These are phyloP conservation scores for Ericerus pela DNA, from an alignment of 1,140 invertebrate species.

Conservation along the genomic window DNA sequence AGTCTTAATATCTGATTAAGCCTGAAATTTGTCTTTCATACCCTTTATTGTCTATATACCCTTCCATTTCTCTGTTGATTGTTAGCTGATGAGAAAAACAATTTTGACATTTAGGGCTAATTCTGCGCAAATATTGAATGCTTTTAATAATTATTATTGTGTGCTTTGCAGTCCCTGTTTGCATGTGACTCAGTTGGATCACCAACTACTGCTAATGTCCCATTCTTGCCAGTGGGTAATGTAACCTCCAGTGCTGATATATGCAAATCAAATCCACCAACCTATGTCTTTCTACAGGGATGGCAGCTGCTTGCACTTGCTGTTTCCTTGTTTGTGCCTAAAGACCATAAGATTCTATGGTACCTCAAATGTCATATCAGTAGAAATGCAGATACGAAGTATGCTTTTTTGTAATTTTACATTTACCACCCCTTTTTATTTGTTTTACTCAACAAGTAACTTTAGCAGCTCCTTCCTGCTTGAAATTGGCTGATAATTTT, in stretches of 20 bases:
- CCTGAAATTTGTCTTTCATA: too few species aligned
- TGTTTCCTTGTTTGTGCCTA: slow-evolving; percentile 80
- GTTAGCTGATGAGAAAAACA: too few species aligned
- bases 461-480: too few species aligned
- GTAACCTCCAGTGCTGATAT: slow-evolving; percentile 40
- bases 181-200: slow-evolving; percentile 58
- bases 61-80: too few species aligned
- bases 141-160: slow-evolving; percentile 90
- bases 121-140: too few species aligned
- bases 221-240: slow-evolving; percentile 29
- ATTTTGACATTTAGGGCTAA: too few species aligned
- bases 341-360: slow-evolving; percentile 66
- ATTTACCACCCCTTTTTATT: too few species aligned
- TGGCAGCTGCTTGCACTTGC: slow-evolving; percentile 87
- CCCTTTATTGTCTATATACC: too few species aligned
- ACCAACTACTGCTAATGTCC: slow-evolving; percentile 17
- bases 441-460: too few species aligned
- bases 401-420: too few species aligned
- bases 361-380: slow-evolving; percentile 81
- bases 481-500: too few species aligned
- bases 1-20: too few species aligned
- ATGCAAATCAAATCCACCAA: slow-evolving; percentile 72
- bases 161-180: slow-evolving; percentile 92
- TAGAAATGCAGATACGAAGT: slow-evolving; percentile 81
- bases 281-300: slow-evolving; percentile 79